Base-by-base conservation (phyloP, 2,888 invertebrate genomes). In the Mythimna albipuncta region DNA sequence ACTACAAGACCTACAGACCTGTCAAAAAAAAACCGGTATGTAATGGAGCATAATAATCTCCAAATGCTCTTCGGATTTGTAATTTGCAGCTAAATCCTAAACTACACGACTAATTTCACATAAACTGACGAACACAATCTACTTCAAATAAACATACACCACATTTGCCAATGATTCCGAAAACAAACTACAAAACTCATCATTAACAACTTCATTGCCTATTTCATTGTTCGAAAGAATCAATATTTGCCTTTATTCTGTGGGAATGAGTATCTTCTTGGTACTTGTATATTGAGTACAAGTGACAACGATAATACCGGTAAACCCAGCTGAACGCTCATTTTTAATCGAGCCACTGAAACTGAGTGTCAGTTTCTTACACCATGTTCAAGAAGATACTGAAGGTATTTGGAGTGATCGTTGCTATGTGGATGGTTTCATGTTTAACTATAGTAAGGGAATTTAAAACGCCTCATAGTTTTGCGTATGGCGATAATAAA, bases 351-450 rank as follows among this genome's bases (percentile, higher is more conserved):
- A 55, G 70, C 54, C 10, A n/a, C 26, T 7, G 64, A 54, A 64
- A 58, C 19, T 55, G 69, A 65, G n/a, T n/a, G n/a, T n/a, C 54
- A 72, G 57, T 52, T 38, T 55, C 54, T 26, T 50, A 26, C 26
- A 77, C 32, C 44, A 83, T 87, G 82, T 65, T 86, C 0, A 82
- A 65, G 54, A 88, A 80, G 62, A 50, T 79, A 6, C 1, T 86
- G 0, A 87, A 88, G 58, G 19, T 85, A 47, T 79, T 93, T 7
- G 38, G 69, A 6, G n/a, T 90, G 0, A 19, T 91, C 2, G 63
- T 88, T 6, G 21, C 87, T 0, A 84, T 93, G 71, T 94, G 93
- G 93, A 13, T 89, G 6, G 86, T 91, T 13, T 89, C 91, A 0
- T 75, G 91, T 38, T 57, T 91, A 19, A 88, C 90, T 3, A 86